phyloP scores from a whole-genome alignment of 2,113 vertebrate species.

The Crocuta crocuta region DNA sequence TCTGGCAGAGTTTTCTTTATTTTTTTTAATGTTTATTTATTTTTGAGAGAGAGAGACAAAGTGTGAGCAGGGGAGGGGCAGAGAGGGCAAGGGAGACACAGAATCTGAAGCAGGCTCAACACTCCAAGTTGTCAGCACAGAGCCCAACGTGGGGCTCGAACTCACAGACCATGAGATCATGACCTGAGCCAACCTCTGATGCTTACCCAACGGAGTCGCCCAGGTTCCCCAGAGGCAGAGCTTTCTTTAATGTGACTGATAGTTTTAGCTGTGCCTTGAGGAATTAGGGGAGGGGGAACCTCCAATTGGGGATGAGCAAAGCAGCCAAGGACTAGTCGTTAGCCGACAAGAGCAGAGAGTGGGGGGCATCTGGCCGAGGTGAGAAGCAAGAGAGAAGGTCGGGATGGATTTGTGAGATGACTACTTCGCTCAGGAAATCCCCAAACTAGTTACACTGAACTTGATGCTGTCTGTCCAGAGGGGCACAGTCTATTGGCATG shows the following conservation, averaged over 20 bases:
- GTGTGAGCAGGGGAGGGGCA: too few species aligned
- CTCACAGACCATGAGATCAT: too few species aligned
- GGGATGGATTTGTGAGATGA: neutral
- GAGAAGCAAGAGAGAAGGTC: rapidly evolving
- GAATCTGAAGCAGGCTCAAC: too few species aligned
- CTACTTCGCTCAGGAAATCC: neutral
- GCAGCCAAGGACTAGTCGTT: neutral
- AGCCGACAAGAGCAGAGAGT: neutral
- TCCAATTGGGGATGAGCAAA: neutral
- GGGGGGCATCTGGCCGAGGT: neutral
- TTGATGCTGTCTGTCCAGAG: neutral
- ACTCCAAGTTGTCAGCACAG: too few species aligned
- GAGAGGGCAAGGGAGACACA: too few species aligned
- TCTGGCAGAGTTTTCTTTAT: neutral
- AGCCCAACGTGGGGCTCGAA: too few species aligned
- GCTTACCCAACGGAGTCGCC: too few species aligned
- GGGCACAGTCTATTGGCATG: neutral
- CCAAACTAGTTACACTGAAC: neutral
- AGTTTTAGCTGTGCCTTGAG: neutral
- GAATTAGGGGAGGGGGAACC: neutral
- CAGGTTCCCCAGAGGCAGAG: neutral
- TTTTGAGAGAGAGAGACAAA: too few species aligned
- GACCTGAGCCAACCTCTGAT: too few species aligned
- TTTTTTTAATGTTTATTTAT: neutral
- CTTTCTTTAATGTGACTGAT: neutral